Conservation (phyloP, 37 sponge, comb jelly and placozoan species). For the Trichoplax adhaerens region DNA sequence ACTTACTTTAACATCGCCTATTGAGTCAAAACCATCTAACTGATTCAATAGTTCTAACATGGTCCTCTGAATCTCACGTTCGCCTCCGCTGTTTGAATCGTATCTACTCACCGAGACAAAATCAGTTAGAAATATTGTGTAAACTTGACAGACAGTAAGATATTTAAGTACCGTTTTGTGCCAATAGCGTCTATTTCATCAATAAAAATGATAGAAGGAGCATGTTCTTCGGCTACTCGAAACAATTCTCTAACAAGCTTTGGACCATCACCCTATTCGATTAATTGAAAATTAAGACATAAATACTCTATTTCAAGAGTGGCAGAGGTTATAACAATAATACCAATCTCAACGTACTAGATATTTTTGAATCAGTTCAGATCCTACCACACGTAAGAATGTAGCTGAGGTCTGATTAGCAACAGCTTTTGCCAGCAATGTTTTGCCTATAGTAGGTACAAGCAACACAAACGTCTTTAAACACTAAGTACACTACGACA, state of each 20-base stretch:
- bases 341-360: slow-evolving; percentile 15
- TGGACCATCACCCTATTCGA: slow-evolving; percentile 85
- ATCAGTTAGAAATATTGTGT: too few species aligned
- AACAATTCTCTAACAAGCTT: slow-evolving; percentile 93
- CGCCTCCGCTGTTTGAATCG: slow-evolving; percentile 90
- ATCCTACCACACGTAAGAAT: slow-evolving; percentile 94
- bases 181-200: slow-evolving; percentile 71
- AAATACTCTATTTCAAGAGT: too few species aligned
- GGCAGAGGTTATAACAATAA: background rate
- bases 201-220: slow-evolving; percentile 97
- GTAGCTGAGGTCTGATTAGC: slow-evolving; percentile 99
- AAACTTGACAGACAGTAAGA: too few species aligned
- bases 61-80: slow-evolving; percentile 93
- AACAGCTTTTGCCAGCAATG: slow-evolving; percentile 94
- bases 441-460: slow-evolving; percentile 52
- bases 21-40: slow-evolving; percentile 95
- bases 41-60: slow-evolving; percentile 95
- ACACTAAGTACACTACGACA: too few species aligned
- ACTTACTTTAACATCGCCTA: slow-evolving; percentile 84
- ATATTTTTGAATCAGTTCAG: slow-evolving; percentile 96
- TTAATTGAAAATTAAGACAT: background rate
- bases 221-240: slow-evolving; percentile 97
- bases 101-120: slow-evolving; percentile 9
- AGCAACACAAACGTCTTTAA: too few species aligned
- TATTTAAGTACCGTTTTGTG: slow-evolving; percentile 6